Base-by-base conservation (phyloP, 2,888 invertebrate genomes). In the Drosophila barbarae region DNA sequence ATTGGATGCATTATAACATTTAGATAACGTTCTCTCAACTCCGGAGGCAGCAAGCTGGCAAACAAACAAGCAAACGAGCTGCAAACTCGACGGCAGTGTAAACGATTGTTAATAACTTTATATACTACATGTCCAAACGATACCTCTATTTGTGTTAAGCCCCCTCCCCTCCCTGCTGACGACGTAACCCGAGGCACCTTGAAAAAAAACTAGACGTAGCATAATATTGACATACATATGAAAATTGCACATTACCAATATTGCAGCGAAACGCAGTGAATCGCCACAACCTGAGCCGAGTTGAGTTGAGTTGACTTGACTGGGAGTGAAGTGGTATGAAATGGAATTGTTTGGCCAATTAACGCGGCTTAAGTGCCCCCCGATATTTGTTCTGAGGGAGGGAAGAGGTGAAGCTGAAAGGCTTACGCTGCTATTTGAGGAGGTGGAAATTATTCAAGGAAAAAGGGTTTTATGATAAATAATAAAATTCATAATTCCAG, bases 161-260 rank as follows among this genome's bases (percentile, higher is more conserved):
- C 54, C 30, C 21, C 23, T 23, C 23, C 23, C 23, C 23, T 32
- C 41, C 47, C 47, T 46, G 52, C 30, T 23, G 61, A 28, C 42
- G 64, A 61, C 55, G 51, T 65, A 61, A 76, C 58, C 69, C 67
- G 73, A 67, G 50, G 67, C 75, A 77, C 80, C 75, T 83, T 83
- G 77, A 73, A 69, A 81, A 81, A 76, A 47, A 52, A 65, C 53
- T 50, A 66, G 57, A 69, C 53, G 38, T 64, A 64, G 66, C 71
- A 72, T 46, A 73, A 75, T 82, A 78, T 76, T 76, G 70, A 73
- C 68, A 77, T 67, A 77, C 74, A 76, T 72, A 70, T 72, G 56
- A 71, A 66, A 65, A 74, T 68, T 72, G 82, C 73, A 81, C 60
- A 71, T 81, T 68, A 49, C 60, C 58, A 57, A 28, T 57, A 42